phyloP scores from a whole-genome alignment of 2,888 invertebrate species.

The Macrophya annulata region DNA sequence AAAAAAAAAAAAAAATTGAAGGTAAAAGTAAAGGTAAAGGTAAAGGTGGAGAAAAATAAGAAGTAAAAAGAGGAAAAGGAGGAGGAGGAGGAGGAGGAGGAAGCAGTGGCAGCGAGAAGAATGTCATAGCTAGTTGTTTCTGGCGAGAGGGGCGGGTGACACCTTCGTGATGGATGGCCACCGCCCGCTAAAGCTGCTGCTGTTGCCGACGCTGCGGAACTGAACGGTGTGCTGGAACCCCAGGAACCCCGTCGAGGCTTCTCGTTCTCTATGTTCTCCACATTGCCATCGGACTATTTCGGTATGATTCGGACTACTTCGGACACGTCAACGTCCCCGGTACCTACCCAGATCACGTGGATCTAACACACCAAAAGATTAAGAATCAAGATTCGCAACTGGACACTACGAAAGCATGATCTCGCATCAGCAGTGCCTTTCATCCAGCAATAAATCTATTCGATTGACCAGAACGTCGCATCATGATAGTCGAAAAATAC shows the following conservation, averaged over 20 bases:
- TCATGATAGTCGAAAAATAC: not conserved
- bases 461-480: not conserved
- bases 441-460: constrained; percentile 11
- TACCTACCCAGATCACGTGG: constrained; percentile 28
- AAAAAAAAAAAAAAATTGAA: constrained; percentile 36
- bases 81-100: constrained; percentile 66
- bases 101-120: constrained; percentile 75
- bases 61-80: constrained; percentile 57
- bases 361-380: not conserved
- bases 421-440: not conserved
- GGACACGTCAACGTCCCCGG: constrained; percentile 35
- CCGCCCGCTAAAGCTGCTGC: constrained; percentile 74
- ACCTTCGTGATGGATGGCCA: constrained; percentile 78
- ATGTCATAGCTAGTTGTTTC: constrained; percentile 78
- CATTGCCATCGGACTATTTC: constrained; percentile 42
- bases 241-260: constrained; percentile 56
- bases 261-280: constrained; percentile 48
- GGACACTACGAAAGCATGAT: constrained; percentile 11
- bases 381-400: not conserved
- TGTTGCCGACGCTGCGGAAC: constrained; percentile 65
- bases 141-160: constrained; percentile 75
- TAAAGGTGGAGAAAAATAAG: constrained; percentile 56
- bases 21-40: constrained; percentile 56
- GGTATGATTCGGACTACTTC: constrained; percentile 13
- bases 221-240: constrained; percentile 57